Conservation (phyloP, 1,140 invertebrate genomes). For the Andrena cerasifolii region DNA sequence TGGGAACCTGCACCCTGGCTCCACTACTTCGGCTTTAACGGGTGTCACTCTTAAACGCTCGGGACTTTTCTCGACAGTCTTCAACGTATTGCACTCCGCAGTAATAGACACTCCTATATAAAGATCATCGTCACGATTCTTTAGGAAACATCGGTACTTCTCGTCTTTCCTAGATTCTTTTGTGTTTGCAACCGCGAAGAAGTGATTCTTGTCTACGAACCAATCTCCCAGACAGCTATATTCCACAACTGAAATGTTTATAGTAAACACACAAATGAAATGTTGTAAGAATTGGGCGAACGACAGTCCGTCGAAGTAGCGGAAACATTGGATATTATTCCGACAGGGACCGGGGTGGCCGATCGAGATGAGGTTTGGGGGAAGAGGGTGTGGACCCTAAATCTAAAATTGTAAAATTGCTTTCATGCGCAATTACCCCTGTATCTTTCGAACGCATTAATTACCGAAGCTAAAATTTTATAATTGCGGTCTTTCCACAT, state of each 20-base stretch:
- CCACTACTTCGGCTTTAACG: slow-evolving; percentile 93
- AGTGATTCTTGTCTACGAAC: slow-evolving; percentile 97
- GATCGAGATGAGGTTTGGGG: no score
- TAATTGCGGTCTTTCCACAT: no score
- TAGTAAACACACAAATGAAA: slow-evolving; percentile 23
- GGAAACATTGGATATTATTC: no score
- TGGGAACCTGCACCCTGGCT: slow-evolving; percentile 94
- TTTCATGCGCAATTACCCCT: no score
- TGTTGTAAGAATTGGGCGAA: slow-evolving; percentile 23
- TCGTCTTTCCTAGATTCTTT: slow-evolving; percentile 97
- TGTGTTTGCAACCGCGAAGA: slow-evolving; percentile 96
- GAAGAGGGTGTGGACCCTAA: no score
- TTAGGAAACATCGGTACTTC: slow-evolving; percentile 95
- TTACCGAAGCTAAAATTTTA: no score
- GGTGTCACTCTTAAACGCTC: slow-evolving; percentile 94
- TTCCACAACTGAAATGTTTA: slow-evolving; percentile 87
- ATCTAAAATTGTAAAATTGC: no score
- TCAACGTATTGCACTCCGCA: slow-evolving; percentile 94
- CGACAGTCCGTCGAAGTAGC: slow-evolving; percentile 4
- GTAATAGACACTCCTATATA: slow-evolving; percentile 95
- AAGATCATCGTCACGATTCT: slow-evolving; percentile 96
- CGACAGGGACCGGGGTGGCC: no score
- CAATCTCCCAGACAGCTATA: slow-evolving; percentile 97
- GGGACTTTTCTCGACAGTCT: slow-evolving; percentile 96
- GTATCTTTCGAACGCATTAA: no score